Evolutionary conservation across 2,113 vertebrate genomes (phyloP).

Genomic region (Regulus satrapa): DNA sequence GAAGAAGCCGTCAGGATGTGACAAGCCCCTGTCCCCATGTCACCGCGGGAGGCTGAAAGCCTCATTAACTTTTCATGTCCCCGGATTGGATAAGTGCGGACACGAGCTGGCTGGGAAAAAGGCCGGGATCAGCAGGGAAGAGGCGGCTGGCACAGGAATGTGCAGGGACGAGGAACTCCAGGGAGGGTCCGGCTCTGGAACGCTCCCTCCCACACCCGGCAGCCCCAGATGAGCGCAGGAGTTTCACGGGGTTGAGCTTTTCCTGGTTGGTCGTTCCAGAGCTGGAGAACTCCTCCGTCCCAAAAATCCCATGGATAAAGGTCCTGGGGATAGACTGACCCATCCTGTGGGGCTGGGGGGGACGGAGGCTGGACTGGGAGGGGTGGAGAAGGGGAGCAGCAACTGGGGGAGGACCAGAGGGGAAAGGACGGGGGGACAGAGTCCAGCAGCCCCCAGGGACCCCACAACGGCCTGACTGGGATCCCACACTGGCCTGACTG

Average conservation of each 20-base stretch:
- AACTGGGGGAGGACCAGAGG: neutral
- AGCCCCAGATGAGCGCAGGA: accelerated
- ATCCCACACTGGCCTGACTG: neutral
- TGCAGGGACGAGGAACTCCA: accelerated
- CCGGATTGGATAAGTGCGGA: neutral
- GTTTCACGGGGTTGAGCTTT: too few relatives aligned
- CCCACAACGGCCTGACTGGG: neutral
- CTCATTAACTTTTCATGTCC: neutral
- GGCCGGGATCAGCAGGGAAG: neutral
- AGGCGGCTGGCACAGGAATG: neutral
- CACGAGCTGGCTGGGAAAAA: accelerated
- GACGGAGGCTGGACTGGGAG: accelerated
- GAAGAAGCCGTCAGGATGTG: accelerated
- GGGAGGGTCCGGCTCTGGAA: neutral
- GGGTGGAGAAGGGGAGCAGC: accelerated
- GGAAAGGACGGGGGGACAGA: accelerated
- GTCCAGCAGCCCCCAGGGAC: accelerated
- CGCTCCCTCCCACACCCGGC: neutral
- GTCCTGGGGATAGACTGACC: accelerated
- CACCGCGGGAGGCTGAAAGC: neutral
- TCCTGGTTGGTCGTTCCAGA: neutral
- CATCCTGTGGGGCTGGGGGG: accelerated
- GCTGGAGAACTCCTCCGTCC: neutral
- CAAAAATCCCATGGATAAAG: accelerated
- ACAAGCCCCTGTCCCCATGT: neutral